Evolutionary conservation across 2,113 vertebrate genomes (phyloP).

Genomic region (Coracopsis vasa): DNA sequence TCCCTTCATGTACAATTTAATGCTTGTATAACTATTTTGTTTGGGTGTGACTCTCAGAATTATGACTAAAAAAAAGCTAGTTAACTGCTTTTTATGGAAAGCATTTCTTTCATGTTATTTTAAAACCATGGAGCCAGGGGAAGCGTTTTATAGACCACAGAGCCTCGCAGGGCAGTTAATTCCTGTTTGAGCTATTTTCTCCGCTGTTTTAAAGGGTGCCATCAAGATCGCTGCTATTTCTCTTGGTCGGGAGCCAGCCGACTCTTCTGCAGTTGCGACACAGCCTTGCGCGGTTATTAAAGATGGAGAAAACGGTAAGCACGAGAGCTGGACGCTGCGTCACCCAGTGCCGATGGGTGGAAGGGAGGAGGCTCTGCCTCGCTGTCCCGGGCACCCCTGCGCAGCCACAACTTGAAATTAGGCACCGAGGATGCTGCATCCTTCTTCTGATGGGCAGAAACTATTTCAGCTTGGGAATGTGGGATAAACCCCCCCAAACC

Average conservation of each 20-base stretch:
- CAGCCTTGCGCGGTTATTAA: neutral
- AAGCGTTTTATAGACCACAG: constrained; percentile 51
- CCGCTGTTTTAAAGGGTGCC: constrained; percentile 55
- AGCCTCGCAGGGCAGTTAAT: constrained; percentile 42
- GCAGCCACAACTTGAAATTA: neutral
- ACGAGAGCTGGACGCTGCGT: neutral
- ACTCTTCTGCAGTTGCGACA: constrained; percentile 22
- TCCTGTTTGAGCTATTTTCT: constrained; percentile 56
- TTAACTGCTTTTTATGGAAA: constrained; percentile 54
- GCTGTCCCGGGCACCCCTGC: accelerated
- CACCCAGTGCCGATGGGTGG: accelerated
- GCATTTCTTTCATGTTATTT: constrained; percentile 65
- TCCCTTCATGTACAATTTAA: constrained; percentile 64
- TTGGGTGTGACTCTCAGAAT: constrained; percentile 55
- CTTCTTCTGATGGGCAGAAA: neutral
- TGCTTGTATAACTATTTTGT: constrained; percentile 47
- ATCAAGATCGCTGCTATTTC: constrained; percentile 46
- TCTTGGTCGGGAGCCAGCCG: constrained; percentile 32
- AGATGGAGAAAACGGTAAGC: neutral
- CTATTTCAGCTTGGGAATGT: neutral
- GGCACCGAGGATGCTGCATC: neutral
- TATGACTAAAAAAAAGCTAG: neutral
- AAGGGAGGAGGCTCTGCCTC: neutral
- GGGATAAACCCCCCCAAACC: neutral
- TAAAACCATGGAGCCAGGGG: constrained; percentile 42